Conservation (phyloP, 2,113 vertebrate genomes). For the Gadus macrocephalus region DNA sequence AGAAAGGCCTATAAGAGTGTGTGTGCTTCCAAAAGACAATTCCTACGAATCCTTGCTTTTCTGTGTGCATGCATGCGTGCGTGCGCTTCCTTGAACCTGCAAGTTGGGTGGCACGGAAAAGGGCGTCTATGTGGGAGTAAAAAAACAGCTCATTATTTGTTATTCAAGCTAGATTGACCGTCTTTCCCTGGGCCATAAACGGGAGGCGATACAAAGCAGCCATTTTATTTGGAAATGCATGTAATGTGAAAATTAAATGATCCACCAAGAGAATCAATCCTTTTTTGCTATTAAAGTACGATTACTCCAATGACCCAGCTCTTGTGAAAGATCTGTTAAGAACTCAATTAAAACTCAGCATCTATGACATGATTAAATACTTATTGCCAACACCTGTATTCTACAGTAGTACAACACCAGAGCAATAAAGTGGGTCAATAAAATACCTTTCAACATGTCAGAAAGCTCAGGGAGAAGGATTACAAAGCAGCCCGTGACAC, state of each 20-base stretch:
- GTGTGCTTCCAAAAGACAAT: slow-evolving; percentile 49
- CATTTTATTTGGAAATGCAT: too few relatives aligned
- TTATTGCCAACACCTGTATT: too few relatives aligned
- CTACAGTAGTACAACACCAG: too few relatives aligned
- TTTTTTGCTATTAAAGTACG: too few relatives aligned
- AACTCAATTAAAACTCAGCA: too few relatives aligned
- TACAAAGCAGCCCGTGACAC: background rate
- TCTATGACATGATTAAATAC: too few relatives aligned
- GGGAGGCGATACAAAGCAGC: too few relatives aligned
- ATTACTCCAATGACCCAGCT: too few relatives aligned
- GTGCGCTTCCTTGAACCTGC: slow-evolving; percentile 44
- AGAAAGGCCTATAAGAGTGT: slow-evolving; percentile 10
- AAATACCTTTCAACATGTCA: slow-evolving; percentile 1
- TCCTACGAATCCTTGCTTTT: slow-evolving; percentile 39
- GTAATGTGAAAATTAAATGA: too few relatives aligned
- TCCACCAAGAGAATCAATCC: too few relatives aligned
- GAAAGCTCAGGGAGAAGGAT: slow-evolving; percentile 1
- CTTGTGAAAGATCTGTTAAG: too few relatives aligned
- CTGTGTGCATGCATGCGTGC: slow-evolving; percentile 33
- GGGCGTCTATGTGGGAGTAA: too few relatives aligned
- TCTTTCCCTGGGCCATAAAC: background rate
- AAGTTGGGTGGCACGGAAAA: background rate
- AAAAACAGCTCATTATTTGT: slow-evolving; percentile 42
- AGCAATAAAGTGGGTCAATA: background rate
- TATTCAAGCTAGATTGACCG: slow-evolving; percentile 44